phyloP scores from a whole-genome alignment of 2,888 invertebrate species.

The Nudaria mundana region DNA sequence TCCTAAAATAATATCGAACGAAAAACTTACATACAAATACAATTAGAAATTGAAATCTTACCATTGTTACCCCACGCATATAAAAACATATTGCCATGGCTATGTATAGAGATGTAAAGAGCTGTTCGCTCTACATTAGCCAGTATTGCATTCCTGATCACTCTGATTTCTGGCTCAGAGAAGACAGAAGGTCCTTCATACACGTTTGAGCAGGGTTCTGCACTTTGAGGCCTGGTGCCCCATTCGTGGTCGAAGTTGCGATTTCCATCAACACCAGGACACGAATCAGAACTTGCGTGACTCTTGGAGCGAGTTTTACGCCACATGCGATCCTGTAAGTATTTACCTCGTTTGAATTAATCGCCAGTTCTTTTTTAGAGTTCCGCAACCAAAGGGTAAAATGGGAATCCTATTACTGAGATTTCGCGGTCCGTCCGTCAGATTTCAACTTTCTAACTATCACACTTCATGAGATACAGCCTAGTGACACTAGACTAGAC shows the following conservation, averaged over 20 bases:
- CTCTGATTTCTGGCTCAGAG: slow-evolving; percentile 84
- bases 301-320: slow-evolving; percentile 84
- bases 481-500: no score
- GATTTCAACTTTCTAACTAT: no score
- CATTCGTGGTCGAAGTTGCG: slow-evolving; percentile 88
- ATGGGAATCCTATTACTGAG: no score
- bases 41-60: slow-evolving; percentile 30
- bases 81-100: slow-evolving; percentile 85
- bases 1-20: no score
- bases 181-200: slow-evolving; percentile 84
- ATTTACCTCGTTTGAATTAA: no score
- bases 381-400: no score
- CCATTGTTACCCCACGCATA: slow-evolving; percentile 86
- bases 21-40: background rate
- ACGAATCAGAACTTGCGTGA: slow-evolving; percentile 62
- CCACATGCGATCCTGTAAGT: slow-evolving; percentile 83
- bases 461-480: no score
- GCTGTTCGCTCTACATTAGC: slow-evolving; percentile 71
- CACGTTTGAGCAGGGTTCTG: slow-evolving; percentile 81
- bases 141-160: slow-evolving; percentile 81
- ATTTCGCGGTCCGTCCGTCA: no score
- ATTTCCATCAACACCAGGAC: slow-evolving; percentile 89
- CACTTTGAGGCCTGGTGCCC: slow-evolving; percentile 77
- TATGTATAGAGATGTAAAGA: slow-evolving; percentile 88
- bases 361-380: no score